Conservation (phyloP, 1,140 invertebrate species). For the Drosophila aff. region DNA sequence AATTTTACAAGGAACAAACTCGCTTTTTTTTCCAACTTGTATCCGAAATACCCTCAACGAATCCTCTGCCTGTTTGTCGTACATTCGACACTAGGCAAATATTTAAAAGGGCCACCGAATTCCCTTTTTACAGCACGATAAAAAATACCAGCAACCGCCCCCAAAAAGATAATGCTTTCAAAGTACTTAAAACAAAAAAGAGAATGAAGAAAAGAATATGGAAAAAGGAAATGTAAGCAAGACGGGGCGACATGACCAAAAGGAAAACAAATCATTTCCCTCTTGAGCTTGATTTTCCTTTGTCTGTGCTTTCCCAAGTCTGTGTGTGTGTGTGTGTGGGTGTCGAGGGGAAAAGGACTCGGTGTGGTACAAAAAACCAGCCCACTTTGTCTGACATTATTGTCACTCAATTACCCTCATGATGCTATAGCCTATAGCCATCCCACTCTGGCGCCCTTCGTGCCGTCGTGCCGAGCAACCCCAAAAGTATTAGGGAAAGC, state of each 20-base stretch:
- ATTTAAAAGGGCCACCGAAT: constrained; percentile 69
- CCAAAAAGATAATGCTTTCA: constrained; percentile 59
- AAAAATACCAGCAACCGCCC: constrained; percentile 48
- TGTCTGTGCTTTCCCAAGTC: constrained; percentile 15
- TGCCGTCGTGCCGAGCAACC: constrained; percentile 48
- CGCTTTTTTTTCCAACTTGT: not conserved
- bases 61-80: constrained; percentile 26
- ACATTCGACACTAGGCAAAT: constrained; percentile 71
- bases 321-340: not conserved
- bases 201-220: constrained; percentile 39
- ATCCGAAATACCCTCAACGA: constrained; percentile 2
- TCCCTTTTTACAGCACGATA: constrained; percentile 35
- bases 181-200: constrained; percentile 28
- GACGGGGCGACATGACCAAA: constrained; percentile 51
- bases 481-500: constrained; percentile 55
- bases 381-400: constrained; percentile 84
- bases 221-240: constrained; percentile 62
- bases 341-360: constrained; percentile 7
- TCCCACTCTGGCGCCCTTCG: constrained; percentile 41
- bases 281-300: constrained; percentile 82
- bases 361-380: constrained; percentile 51
- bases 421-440: constrained; percentile 51
- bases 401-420: constrained; percentile 85
- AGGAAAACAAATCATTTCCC: constrained; percentile 85
- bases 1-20: too few relatives aligned